These are phyloP conservation scores for Carterocephalus palaemon DNA, from an alignment of 2,888 invertebrate species.

Conservation along the genomic window DNA sequence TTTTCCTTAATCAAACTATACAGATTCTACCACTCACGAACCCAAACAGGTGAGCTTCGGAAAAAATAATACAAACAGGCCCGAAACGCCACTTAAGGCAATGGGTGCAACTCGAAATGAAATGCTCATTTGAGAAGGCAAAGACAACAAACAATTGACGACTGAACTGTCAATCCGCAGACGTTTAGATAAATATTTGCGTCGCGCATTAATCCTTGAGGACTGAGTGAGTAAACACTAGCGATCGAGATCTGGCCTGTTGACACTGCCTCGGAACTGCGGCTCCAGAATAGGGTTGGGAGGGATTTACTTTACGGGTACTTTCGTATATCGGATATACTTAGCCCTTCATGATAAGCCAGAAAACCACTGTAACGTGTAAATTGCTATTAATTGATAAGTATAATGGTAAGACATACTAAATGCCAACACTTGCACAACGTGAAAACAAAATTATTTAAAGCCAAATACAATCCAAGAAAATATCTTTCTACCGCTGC, in stretches of 20 bases:
- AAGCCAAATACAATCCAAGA: no score
- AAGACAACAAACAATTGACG: slow-evolving; percentile 78
- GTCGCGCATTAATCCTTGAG: slow-evolving; percentile 75
- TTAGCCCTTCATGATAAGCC: no score
- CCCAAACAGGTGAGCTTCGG: slow-evolving; percentile 32
- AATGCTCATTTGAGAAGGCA: slow-evolving; percentile 76
- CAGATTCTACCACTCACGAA: slow-evolving; percentile 37
- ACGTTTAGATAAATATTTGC: slow-evolving; percentile 77
- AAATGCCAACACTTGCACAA: no score
- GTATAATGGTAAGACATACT: no score
- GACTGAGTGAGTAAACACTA: slow-evolving; percentile 61
- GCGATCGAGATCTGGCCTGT: slow-evolving; percentile 70
- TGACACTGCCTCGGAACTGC: slow-evolving; percentile 53
- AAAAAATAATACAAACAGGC: slow-evolving; percentile 51
- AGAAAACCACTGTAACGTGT: no score
- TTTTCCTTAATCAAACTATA: no score
- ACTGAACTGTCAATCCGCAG: slow-evolving; percentile 77
- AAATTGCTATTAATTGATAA: no score
- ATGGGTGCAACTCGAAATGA: slow-evolving; percentile 72
- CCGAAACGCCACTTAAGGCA: slow-evolving; percentile 70
- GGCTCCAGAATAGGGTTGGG: slow-evolving; percentile 29
- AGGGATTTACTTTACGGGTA: no score
- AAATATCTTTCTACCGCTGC: no score
- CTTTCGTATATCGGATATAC: no score
- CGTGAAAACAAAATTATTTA: no score